A percentile compares a stretch with the other conserved stretches of the same genome.
Evolutionary conservation across 2,888 invertebrate genomes (phyloP).

Genomic region (Acholoe squamosa): DNA sequence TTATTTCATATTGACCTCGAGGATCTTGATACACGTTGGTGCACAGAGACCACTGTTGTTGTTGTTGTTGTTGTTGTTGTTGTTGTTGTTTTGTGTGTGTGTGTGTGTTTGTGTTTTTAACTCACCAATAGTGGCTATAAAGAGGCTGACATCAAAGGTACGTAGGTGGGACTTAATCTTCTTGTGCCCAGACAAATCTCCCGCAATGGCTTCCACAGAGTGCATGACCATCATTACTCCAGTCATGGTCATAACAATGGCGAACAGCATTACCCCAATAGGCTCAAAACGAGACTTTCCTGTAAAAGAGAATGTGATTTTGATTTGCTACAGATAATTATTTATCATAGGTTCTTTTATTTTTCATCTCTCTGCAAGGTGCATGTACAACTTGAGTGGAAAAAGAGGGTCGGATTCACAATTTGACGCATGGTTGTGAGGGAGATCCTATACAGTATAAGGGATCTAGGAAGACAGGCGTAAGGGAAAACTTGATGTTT

Average conservation of each 20-base stretch:
- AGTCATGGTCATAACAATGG: conserved; percentile 50
- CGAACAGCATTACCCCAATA: conserved; percentile 43
- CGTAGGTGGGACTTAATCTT: neutral
- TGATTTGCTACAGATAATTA: neutral
- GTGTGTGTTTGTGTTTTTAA: neutral
- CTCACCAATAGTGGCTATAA: conserved; percentile 28
- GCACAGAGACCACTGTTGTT: too few relatives aligned
- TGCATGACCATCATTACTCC: neutral
- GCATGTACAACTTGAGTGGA: neutral
- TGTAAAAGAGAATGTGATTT: neutral
- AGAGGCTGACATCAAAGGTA: neutral
- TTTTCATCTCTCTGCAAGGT: too few relatives aligned
- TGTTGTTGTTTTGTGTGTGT: too few relatives aligned
- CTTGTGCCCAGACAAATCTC: neutral
- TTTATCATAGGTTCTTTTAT: too few relatives aligned
- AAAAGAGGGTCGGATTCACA: too few relatives aligned
- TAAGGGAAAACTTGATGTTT: too few relatives aligned
- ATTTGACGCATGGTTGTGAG: too few relatives aligned
- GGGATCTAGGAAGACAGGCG: too few relatives aligned
- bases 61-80: too few relatives aligned
- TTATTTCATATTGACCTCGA: too few relatives aligned
- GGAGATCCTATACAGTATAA: too few relatives aligned
- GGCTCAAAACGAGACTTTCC: conserved; percentile 52
- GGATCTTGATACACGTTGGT: too few relatives aligned
- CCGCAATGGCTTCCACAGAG: neutral